Conservation (phyloP, 2,797 vertebrate species). For the Podarcis lilfordi region DNA sequence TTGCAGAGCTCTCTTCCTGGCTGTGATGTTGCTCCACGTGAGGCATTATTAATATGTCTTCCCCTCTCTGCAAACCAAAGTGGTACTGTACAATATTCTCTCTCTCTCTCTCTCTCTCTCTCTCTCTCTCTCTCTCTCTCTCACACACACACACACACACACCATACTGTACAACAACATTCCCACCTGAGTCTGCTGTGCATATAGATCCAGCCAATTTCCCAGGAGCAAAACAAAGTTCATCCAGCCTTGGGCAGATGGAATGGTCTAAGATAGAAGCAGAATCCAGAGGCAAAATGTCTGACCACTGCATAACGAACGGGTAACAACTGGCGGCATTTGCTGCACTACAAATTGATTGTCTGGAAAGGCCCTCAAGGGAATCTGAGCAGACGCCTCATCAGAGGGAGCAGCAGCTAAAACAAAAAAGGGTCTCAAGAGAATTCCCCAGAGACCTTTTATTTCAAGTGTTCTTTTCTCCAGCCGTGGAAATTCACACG, state of each 20-base stretch:
- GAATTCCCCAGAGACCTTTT: no score
- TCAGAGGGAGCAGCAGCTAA: neutral
- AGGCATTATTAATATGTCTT: no score
- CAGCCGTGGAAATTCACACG: neutral
- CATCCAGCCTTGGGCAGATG: neutral
- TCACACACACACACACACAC: no score
- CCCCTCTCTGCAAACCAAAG: neutral
- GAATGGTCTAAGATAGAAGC: neutral
- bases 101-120: no score
- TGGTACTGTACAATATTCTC: neutral
- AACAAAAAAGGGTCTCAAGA: neutral
- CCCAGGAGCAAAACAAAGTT: neutral
- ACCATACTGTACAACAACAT: no score
- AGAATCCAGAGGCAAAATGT: neutral
- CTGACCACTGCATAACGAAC: neutral
- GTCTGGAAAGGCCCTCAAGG: slow-evolving; percentile 1
- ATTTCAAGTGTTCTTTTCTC: neutral
- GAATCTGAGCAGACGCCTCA: neutral
- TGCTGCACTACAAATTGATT: neutral
- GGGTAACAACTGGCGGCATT: neutral
- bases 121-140: no score
- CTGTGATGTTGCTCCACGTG: neutral
- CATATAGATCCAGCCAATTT: neutral
- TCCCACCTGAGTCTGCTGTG: no score
- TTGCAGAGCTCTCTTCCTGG: neutral